Evolutionary conservation across 2,797 vertebrate species (phyloP), one percentile per base, ranked within the genome.

Genomic region (Anguilla megastoma): DNA sequence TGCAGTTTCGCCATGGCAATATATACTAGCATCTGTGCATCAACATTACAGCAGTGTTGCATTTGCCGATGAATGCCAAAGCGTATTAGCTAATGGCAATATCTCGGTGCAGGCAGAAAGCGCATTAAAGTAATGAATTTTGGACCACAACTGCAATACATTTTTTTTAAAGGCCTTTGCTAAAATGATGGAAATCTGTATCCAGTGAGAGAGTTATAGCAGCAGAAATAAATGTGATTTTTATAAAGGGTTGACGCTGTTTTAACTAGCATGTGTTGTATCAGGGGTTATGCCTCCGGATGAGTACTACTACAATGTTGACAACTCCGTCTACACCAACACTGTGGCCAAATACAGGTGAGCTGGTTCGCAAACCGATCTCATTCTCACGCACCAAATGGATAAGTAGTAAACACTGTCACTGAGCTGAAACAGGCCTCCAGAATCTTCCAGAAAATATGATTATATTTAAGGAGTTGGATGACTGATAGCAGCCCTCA

Each of bases 241-340:
- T 71, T 33, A 50, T 16, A 76, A 71, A 41, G 1, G 45, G 88
- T 88, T 90, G 4, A 9, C 6, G 60, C 60, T 66, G 60, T 66
- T n/a, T 66, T 66, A n/a, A n/a, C 60, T 21, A 66, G 60, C n/a
- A n/a, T n/a, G 21, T 74, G 3, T 10, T 58, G 89, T 80, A 89
- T 90, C 85, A 99, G 99, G 97, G 92, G 98, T 99, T 91, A 98
- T 99, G 95, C 97, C 99, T 48, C 99, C 98, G 0, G 99, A 99
- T 33, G 99, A 99, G 90, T 98, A 97, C 91, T 97, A 99, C 80
- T 80, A 87, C 83, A 94, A 90, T 30, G 96, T 99, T 0, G 94
- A 96, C 92, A 97, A 99, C 96, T 99, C 98, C 0, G 98, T 95
- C 48, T 99, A 97, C 94, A 99, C 98, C 93, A 99, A 99, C 56